These are phyloP conservation scores for Anser brachyrhynchus DNA, from an alignment of 2,113 vertebrate species.

Conservation along the genomic window DNA sequence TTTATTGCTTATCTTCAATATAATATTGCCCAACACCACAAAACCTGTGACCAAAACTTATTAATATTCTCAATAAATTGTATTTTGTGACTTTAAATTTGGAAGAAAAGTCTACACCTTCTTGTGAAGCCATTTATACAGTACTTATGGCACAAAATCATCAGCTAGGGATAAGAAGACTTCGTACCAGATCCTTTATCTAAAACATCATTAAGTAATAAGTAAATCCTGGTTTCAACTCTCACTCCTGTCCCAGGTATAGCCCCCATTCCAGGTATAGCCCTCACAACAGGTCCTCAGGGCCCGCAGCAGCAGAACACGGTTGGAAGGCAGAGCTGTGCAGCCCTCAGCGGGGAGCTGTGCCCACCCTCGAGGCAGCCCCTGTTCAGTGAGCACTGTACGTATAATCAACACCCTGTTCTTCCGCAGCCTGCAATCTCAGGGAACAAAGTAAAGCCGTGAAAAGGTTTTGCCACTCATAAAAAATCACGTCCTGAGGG, in stretches of 20 bases:
- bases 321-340: fast-evolving
- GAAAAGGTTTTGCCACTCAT: background rate
- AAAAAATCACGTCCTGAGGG: background rate
- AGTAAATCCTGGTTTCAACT: background rate
- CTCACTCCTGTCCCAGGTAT: too few species aligned
- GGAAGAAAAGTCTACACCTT: background rate
- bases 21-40: background rate
- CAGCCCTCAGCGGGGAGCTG: background rate
- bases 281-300: background rate
- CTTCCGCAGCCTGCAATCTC: background rate
- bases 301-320: fast-evolving
- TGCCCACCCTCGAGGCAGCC: background rate
- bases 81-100: background rate
- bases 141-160: background rate
- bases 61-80: background rate
- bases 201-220: background rate
- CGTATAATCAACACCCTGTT: background rate
- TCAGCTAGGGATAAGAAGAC: background rate
- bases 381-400: background rate
- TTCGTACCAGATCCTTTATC: background rate
- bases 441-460: constrained; percentile 24
- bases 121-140: background rate
- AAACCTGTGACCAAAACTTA: background rate
- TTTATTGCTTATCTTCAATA: background rate
- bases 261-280: background rate